Evolutionary conservation across 92 coral and sea anemone species (phyloP).

Genomic region (Virgularia gustaviana): DNA sequence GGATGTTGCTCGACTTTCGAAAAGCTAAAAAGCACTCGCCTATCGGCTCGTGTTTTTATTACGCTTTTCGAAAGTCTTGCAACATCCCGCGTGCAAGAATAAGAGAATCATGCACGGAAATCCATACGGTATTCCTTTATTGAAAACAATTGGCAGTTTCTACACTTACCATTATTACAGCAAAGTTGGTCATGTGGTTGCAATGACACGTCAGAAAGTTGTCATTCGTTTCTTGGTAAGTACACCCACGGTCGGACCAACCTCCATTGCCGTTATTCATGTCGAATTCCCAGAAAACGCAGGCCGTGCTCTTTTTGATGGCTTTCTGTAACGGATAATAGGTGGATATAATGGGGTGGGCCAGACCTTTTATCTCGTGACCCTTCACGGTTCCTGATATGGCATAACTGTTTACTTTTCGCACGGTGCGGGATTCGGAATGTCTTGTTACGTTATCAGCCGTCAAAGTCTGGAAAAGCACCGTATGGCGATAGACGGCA

Average conservation of each 20-base stretch:
- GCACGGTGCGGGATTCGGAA: not conserved
- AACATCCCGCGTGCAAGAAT: no score
- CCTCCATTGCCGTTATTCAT: slow-evolving; percentile 14
- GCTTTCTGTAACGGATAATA: slow-evolving; percentile 31
- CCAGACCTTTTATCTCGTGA: not conserved
- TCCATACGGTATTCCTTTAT: no score
- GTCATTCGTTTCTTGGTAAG: not conserved
- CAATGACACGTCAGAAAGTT: slow-evolving; percentile 50
- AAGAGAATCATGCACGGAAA: no score
- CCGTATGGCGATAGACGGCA: slow-evolving; percentile 62
- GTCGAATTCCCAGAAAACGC: slow-evolving; percentile 54
- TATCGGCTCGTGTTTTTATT: no score
- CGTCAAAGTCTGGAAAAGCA: slow-evolving; percentile 60
- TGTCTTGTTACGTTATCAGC: not conserved
- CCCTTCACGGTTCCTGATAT: slow-evolving; percentile 43
- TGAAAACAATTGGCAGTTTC: no score
- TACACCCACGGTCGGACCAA: slow-evolving; percentile 45
- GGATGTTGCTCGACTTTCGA: no score
- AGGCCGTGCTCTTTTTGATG: slow-evolving; percentile 28
- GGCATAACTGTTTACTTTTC: slow-evolving; percentile 38
- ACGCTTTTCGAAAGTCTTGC: no score
- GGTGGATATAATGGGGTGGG: slow-evolving; percentile 34
- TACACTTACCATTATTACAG: slow-evolving; percentile 37
- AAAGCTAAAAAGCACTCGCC: no score
- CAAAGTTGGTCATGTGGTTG: slow-evolving; percentile 52